Base-by-base conservation (phyloP, 2,888 invertebrate species). In the Nebria salina region DNA sequence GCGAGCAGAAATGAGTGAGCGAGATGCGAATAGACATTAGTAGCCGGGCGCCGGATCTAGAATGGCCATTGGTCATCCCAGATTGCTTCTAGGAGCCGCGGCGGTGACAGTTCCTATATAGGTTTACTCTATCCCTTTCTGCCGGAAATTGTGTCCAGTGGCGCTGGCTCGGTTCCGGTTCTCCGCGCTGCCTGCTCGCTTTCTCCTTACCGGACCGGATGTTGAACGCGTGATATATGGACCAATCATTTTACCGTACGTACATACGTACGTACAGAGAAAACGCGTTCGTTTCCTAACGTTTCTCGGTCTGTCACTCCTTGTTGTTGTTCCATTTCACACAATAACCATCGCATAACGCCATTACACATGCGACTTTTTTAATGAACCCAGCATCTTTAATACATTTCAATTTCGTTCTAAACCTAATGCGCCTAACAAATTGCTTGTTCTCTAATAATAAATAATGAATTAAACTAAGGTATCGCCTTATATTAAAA, bases 101-200 rank as follows among this genome's bases (percentile, higher is more conserved):
- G 76, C 86, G 86, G 85, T 86, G 87, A 87, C 87, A 87, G 87
- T 85, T 87, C 85, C 86, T 86, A 87, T 86, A 87, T 86, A 87
- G 87, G 86, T 86, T 84, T 85, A 86, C 85, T 85, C 85, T 84
- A 83, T 83, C 82, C 81, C 81, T 82, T 75, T 75, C 80, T 76
- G 82, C 87, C 87, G 89, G 89, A 89, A 89, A 89, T 89, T 89
- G 88, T 89, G 88, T 88, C 88, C 88, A 88, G 87, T 87, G 87
- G 86, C 86, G 85, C 87, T 86, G 87, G 86, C 87, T 85, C 85
- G 84, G 87, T 88, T 88, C 88, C 88, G 87, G 86, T 87, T 88
- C 88, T 87, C 88, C 86, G 88, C 86, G 54, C 34, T 34, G 34
- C 34, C 34, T 34, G 34, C 34, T 34, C 87, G 87, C 54, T 75